These are phyloP conservation scores for Mystacides longicornis DNA, from an alignment of 2,888 invertebrate species.

Conservation along the genomic window DNA sequence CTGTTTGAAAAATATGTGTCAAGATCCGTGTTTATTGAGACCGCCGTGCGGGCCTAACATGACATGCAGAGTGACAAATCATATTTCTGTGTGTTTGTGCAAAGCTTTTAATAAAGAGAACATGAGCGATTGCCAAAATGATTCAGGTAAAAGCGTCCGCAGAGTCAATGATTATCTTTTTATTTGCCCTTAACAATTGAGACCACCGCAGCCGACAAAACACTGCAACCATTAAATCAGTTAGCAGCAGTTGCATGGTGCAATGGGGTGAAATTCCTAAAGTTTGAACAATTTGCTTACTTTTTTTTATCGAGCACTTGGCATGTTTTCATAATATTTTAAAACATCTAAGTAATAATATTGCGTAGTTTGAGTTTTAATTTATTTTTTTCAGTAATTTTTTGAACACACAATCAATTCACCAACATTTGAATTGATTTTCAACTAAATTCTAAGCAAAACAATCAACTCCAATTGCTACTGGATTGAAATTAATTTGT, in stretches of 20 bases:
- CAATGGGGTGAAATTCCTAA: slow-evolving; percentile 12
- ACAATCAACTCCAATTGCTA: too few species aligned
- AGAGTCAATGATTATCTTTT: slow-evolving; percentile 10
- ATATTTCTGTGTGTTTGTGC: slow-evolving; percentile 52
- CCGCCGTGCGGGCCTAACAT: slow-evolving; percentile 38
- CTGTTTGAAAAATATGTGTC: slow-evolving; percentile 45
- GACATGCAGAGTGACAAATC: slow-evolving; percentile 45
- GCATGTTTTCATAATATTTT: neutral
- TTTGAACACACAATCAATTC: neutral
- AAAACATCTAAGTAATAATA: too few species aligned
- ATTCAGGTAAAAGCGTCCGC: slow-evolving; percentile 23
- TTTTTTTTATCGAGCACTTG: neutral
- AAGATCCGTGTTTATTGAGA: slow-evolving; percentile 46
- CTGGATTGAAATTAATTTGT: too few species aligned
- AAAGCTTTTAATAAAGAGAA: slow-evolving; percentile 29
- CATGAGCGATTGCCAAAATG: slow-evolving; percentile 24
- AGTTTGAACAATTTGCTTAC: neutral
- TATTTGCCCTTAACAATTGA: slow-evolving; percentile 7
- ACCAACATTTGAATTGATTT: too few species aligned
- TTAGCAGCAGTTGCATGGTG: slow-evolving; percentile 26
- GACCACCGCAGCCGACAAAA: neutral
- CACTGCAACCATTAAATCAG: slow-evolving; percentile 29
- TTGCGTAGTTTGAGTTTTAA: too few species aligned
- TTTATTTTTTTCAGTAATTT: neutral
- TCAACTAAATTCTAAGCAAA: too few species aligned